Percentiles rank a stretch among this genome's conserved stretches.
phyloP scores from a whole-genome alignment of 2,888 invertebrate species.

The Hylaea fasciaria region DNA sequence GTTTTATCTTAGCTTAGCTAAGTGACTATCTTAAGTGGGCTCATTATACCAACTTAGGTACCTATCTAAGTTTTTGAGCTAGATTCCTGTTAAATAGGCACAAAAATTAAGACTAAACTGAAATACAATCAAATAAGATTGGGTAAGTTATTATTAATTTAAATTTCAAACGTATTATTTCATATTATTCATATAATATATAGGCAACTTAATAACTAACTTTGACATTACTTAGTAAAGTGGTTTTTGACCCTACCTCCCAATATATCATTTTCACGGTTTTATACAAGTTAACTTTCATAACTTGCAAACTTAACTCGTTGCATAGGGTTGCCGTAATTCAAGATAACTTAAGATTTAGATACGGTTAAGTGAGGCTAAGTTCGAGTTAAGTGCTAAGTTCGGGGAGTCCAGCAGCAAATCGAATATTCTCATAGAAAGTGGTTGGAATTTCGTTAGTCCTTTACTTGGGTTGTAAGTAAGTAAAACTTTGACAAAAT shows the following conservation, averaged over 20 bases:
- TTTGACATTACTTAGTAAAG: too few species aligned
- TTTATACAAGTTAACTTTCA: conserved; percentile 61
- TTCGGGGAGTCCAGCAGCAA: conserved; percentile 50
- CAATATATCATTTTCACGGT: conserved; percentile 62
- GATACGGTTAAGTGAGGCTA: conserved; percentile 68
- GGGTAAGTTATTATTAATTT: too few species aligned
- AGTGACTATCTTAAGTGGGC: too few species aligned
- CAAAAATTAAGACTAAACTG: too few species aligned
- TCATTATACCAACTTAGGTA: too few species aligned
- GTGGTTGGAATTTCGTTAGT: conserved; percentile 7
- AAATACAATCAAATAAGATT: too few species aligned
- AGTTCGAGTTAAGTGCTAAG: conserved; percentile 72
- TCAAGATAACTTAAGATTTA: conserved; percentile 74
- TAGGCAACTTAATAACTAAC: too few species aligned
- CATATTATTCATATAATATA: too few species aligned
- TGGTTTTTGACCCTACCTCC: conserved; percentile 40
- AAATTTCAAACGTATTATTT: too few species aligned
- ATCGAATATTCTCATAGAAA: conserved; percentile 43
- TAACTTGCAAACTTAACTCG: conserved; percentile 68
- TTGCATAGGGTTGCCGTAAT: conserved; percentile 65
- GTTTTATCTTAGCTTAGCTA: too few species aligned
- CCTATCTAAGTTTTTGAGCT: too few species aligned
- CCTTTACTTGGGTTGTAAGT: conserved; percentile 1
- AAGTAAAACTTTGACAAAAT: neutral
- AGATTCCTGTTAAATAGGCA: too few species aligned